Evolutionary conservation across 1,140 invertebrate genomes (phyloP), one percentile per base, ranked within the genome.

Genomic region (Carposina sasakii): DNA sequence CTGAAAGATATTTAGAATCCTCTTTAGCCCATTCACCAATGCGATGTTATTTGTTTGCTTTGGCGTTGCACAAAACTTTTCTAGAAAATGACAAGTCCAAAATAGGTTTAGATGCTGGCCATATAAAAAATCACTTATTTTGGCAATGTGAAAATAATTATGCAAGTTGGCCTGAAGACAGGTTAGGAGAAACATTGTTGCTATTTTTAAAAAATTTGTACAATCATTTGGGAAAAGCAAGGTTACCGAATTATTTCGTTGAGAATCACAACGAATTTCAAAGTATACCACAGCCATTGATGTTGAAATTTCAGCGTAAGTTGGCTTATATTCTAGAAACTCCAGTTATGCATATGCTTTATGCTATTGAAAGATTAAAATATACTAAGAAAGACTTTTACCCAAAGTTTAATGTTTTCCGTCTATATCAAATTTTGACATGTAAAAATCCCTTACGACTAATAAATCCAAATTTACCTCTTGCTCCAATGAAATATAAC

Each of bases 61-160:
- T 92, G 36, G 74, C 87, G 23, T 69, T 93, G 1, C 87, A 91
- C 48, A 91, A 92, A 60, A 89, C 88, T 0, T 93, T 91, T 58
- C 83, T 93, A 23, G 89, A 90, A 58, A 88, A 88, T 0, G 68
- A 87, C 24, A 76, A 87, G 17, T 68, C 81, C 10, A 85, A 86
- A 63, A 78, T 88, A 31, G 89, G 90, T 1, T 70, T 92, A 0
- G 87, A 87, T 15, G 71, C 77, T 0, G 87, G 89, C 45, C 93
- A 94, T 65, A 87, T 94, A n/a, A 88, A 91, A 45, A 91, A 90
- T 44, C 89, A 91, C 62, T 68, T 95, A n/a, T 94, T 93, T 66
- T 93, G 91, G 91, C 86, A 93, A 71, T 91, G 91, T 52, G 93
- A 95, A 67, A 88, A 88, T 20, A 88, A 90, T 52, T 88, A 87